Percentiles rank a stretch among this genome's conserved stretches.
Evolutionary conservation across 1,140 invertebrate genomes (phyloP).

Genomic region (Caenorhabditis inopinata): DNA sequence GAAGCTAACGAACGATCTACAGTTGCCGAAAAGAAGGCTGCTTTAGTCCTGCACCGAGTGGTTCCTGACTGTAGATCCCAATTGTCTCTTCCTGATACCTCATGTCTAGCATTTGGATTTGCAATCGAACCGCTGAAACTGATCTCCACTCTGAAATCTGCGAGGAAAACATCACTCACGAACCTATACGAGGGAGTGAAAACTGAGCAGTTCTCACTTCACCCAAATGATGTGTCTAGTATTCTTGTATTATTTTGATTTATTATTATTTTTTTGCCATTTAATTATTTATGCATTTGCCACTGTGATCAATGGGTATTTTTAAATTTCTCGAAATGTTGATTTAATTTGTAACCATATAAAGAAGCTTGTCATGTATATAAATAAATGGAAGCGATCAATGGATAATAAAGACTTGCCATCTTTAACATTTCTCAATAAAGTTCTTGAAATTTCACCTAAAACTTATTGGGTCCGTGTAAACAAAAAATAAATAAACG

Average conservation of each 20-base stretch:
- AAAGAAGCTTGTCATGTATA: too few species aligned
- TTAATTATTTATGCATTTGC: neutral
- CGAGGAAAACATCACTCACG: neutral
- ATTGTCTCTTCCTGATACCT: neutral
- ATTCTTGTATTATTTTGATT: slow-evolving; percentile 25
- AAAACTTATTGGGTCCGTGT: too few species aligned
- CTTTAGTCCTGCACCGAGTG: slow-evolving; percentile 28
- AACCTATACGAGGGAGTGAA: neutral
- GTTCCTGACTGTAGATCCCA: slow-evolving; percentile 38
- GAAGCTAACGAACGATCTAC: neutral
- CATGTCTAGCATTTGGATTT: neutral
- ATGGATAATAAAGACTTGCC: too few species aligned
- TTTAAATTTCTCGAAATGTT: too few species aligned
- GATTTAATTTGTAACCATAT: too few species aligned
- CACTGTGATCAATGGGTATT: neutral
- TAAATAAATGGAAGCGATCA: too few species aligned
- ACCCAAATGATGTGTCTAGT: slow-evolving; percentile 13
- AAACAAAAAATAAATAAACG: too few species aligned
- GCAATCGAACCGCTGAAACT: neutral
- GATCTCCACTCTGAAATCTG: neutral
- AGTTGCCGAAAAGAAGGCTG: slow-evolving; percentile 23
- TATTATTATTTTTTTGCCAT: neutral
- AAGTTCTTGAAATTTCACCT: too few species aligned
- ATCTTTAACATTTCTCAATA: too few species aligned
- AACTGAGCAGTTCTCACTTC: neutral